Percentiles rank a stretch among this genome's conserved stretches.
phyloP scores from a whole-genome alignment of 2,113 vertebrate genomes.

The Pseudorasbora parva region DNA sequence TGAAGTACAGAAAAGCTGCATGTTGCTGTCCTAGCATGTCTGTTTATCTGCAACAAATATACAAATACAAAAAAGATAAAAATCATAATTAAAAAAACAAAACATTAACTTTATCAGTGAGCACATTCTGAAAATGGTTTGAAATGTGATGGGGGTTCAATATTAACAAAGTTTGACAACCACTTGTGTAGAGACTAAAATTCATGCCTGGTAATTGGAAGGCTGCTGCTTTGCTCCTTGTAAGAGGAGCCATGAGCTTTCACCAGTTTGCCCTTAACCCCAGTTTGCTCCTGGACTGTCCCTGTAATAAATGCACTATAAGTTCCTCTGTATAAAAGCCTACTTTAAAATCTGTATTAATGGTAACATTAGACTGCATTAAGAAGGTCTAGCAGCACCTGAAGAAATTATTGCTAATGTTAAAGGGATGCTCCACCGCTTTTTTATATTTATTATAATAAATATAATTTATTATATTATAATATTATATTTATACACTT shows the following conservation, averaged over 20 bases:
- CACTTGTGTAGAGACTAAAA: slow-evolving; percentile 1
- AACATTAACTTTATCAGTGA: not conserved
- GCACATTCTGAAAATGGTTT: not conserved
- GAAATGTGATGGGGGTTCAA: not conserved
- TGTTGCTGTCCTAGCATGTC: not conserved
- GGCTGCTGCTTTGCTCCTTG: slow-evolving; percentile 10
- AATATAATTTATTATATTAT: too few relatives aligned
- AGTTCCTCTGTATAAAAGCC: not conserved
- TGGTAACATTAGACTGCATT: not conserved
- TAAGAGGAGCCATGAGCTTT: slow-evolving; percentile 6
- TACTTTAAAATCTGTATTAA: not conserved
- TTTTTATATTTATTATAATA: too few relatives aligned
- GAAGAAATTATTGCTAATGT: slow-evolving; percentile 14
- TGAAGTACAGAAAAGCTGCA: not conserved
- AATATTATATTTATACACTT: too few relatives aligned
- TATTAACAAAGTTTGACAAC: not conserved
- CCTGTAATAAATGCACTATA: not conserved
- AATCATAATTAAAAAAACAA: not conserved
- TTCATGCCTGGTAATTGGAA: slow-evolving; percentile 18
- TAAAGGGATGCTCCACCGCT: too few relatives aligned
- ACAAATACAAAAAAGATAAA: not conserved
- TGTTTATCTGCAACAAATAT: too few relatives aligned
- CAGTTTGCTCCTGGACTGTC: not conserved
- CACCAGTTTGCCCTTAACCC: not conserved
- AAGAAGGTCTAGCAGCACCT: slow-evolving; percentile 27